Evolutionary conservation across 2,113 vertebrate genomes (phyloP).

Genomic region (Suricata suricatta): DNA sequence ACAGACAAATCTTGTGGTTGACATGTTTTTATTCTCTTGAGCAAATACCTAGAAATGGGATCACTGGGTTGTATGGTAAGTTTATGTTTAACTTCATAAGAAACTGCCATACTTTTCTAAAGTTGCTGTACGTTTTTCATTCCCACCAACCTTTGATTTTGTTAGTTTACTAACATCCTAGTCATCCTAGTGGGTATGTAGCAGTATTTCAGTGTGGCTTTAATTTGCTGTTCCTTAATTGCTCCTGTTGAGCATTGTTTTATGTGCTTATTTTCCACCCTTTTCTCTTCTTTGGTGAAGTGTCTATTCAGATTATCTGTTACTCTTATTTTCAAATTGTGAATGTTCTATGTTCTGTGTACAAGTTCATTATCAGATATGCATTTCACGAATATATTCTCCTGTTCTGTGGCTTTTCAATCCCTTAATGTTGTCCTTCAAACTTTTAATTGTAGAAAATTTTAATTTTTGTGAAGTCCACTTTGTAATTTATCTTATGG

Average conservation of each 20-base stretch:
- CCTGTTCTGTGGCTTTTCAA: background rate
- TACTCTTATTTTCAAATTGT: slow-evolving; percentile 18
- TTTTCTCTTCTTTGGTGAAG: background rate
- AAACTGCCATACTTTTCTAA: background rate
- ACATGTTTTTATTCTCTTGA: background rate
- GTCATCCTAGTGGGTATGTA: background rate
- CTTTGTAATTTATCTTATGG: background rate
- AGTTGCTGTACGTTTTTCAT: background rate
- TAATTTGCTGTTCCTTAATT: background rate
- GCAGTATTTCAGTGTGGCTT: background rate
- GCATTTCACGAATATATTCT: background rate
- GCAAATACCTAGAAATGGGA: background rate
- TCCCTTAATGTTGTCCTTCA: background rate
- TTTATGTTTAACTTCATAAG: background rate
- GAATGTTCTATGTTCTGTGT: background rate
- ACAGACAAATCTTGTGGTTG: background rate
- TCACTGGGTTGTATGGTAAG: background rate
- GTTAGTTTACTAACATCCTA: background rate
- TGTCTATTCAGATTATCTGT: background rate
- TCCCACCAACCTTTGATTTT: background rate
- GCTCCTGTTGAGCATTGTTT: background rate
- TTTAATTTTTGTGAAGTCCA: background rate
- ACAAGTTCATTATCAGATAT: background rate
- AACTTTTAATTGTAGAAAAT: background rate
- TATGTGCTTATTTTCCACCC: background rate